Evolutionary conservation across 2,113 vertebrate species (phyloP).

Genomic region (Lepus americanus): DNA sequence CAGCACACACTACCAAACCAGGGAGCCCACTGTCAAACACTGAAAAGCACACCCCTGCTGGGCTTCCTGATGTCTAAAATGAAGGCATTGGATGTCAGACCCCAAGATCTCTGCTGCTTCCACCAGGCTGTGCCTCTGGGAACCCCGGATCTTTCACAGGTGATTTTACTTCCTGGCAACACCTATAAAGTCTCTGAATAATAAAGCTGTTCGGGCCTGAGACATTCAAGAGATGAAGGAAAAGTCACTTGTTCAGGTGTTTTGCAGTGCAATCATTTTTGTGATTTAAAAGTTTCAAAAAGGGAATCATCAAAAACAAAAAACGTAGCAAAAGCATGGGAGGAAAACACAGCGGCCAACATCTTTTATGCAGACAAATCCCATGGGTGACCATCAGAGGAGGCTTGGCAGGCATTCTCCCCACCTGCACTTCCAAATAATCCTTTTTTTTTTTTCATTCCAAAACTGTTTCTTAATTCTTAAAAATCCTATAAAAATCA

Average conservation of each 20-base stretch:
- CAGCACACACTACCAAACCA: background rate
- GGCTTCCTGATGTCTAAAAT: background rate
- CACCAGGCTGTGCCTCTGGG: background rate
- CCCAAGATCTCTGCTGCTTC: background rate
- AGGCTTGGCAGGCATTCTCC: background rate
- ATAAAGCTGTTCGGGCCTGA: background rate
- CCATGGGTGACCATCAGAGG: background rate
- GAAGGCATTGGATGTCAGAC: background rate
- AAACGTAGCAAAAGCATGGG: background rate
- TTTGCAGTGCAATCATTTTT: slow-evolving; percentile 23
- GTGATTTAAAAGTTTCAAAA: slow-evolving; percentile 25
- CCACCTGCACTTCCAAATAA: background rate
- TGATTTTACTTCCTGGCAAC: background rate
- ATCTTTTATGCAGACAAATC: background rate
- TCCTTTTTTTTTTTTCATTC: background rate
- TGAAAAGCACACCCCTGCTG: background rate
- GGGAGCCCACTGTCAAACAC: background rate
- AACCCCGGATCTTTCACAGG: background rate
- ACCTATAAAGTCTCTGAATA: background rate
- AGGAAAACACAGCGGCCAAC: background rate
- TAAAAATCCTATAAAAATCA: background rate
- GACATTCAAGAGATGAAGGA: background rate
- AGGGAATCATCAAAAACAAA: background rate
- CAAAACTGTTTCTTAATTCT: slow-evolving; percentile 22
- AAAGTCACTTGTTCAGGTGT: background rate